Evolutionary conservation across 2,888 invertebrate species (phyloP).

Genomic region (Sesia bembeciformis): DNA sequence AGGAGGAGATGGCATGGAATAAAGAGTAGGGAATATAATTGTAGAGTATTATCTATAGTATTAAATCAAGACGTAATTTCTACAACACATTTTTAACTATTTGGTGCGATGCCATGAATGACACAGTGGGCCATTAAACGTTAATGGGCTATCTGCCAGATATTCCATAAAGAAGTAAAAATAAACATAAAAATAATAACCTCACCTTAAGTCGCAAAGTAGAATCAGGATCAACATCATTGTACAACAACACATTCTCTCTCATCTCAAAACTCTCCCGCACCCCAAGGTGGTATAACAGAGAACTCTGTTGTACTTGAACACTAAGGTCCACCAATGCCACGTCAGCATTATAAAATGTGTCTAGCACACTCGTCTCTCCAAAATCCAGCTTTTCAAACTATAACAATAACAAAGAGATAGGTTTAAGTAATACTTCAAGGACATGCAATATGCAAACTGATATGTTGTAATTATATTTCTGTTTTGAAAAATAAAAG

Average conservation of each 20-base stretch:
- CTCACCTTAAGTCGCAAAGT: constrained; percentile 89
- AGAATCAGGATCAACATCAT: constrained; percentile 91
- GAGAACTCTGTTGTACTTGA: constrained; percentile 91
- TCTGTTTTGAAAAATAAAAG: too few relatives aligned
- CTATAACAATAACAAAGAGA: constrained; percentile 60
- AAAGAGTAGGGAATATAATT: too few relatives aligned
- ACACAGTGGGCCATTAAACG: not conserved
- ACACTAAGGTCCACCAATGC: constrained; percentile 96
- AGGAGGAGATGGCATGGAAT: too few relatives aligned
- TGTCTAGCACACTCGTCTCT: constrained; percentile 94
- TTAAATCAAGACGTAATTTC: too few relatives aligned
- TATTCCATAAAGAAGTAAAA: not conserved
- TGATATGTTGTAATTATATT: too few relatives aligned
- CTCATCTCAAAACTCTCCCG: constrained; percentile 98
- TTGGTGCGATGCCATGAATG: too few relatives aligned
- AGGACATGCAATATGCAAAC: too few relatives aligned
- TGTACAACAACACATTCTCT: constrained; percentile 91
- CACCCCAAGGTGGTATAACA: constrained; percentile 97
- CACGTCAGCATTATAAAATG: constrained; percentile 98
- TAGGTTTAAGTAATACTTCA: not conserved
- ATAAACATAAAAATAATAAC: not conserved
- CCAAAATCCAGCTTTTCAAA: constrained; percentile 99
- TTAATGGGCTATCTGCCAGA: not conserved
- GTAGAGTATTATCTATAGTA: too few relatives aligned
- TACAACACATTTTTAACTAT: too few relatives aligned